Percentiles rank a stretch among this genome's conserved stretches.
phyloP scores from a whole-genome alignment of 2,797 vertebrate species.

The Lacerta bilineata region DNA sequence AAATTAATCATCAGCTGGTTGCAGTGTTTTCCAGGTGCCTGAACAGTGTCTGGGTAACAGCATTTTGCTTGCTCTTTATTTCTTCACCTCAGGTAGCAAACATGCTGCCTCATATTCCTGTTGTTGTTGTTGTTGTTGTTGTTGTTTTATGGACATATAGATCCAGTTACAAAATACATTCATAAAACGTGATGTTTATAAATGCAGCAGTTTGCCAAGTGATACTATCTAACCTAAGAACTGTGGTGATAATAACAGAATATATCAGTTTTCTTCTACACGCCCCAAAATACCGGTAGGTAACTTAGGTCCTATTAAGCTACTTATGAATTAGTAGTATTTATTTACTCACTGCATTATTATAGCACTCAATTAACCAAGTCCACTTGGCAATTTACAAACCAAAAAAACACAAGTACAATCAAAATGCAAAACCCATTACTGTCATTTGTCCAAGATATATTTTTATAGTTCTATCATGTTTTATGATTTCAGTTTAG shows the following conservation, averaged over 20 bases:
- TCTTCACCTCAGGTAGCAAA: not conserved
- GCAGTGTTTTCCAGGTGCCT: not conserved
- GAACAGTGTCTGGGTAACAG: not conserved
- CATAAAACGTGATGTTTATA: too few species aligned
- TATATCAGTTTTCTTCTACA: not conserved
- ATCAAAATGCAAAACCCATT: not conserved
- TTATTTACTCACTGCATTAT: not conserved
- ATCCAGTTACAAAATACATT: not conserved
- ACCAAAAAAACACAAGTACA: too few species aligned
- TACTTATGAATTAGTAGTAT: not conserved
- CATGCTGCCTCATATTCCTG: not conserved
- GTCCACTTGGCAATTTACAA: not conserved
- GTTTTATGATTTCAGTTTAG: not conserved
- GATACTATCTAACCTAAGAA: not conserved
- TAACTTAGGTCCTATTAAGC: not conserved
- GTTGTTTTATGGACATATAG: too few species aligned
- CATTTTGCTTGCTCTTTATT: not conserved
- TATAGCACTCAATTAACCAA: not conserved
- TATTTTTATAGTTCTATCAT: not conserved
- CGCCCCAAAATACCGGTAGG: not conserved
- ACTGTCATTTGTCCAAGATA: not conserved
- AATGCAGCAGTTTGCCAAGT: not conserved
- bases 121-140: not conserved
- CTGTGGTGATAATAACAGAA: not conserved
- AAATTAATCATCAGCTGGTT: constrained; percentile 8